Evolutionary conservation across 2,888 invertebrate genomes (phyloP), one percentile per base, ranked within the genome.

Genomic region (Drosophila barbarae): DNA sequence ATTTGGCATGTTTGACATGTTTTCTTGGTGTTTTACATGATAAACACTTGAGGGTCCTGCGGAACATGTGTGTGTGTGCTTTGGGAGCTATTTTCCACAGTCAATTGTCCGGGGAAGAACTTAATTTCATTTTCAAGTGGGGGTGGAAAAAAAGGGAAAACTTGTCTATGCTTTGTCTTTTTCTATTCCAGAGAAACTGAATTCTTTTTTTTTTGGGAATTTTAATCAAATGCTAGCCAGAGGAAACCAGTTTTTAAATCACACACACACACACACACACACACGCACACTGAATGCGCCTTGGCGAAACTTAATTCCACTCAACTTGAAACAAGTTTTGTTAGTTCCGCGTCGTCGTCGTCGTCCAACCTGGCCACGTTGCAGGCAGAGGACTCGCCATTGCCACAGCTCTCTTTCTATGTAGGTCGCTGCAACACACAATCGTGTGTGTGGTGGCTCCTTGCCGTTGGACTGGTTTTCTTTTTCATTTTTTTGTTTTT

Each of bases 351-450:
- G 18, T 18, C 79, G 66, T 76, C 60, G 21, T 21, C 21, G 21
- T 21, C 21, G 66, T 72, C 57, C 18, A 21, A 39, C 18, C 38
- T 32, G 71, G 71, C 68, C 77, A 74, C 72, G 77, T 77, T 77
- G 56, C 53, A 52, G 36, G 56, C 53, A 5, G 42, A 42, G 42
- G n/a, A 42, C 23, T 42, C 26, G n/a, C n/a, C 42, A 28, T 28
- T 51, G 23, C 23, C 44, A 28, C 10, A 32, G 12, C 38, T 47
- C 46, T 61, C 67, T 51, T 80, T 84, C 82, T 86, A 88, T 87
- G 84, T 88, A 88, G 88, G 89, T 88, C 89, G 88, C 68, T 87
- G 88, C 87, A 88, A 86, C 26, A 26, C 26, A 26, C 26, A 26
- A 26, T 26, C 26, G 26, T 26, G 86, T 86, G 10, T 15, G 86